Percentiles rank a stretch among this genome's conserved stretches.
phyloP scores from a whole-genome alignment of 2,888 invertebrate species.

The Drosophila gaucha region DNA sequence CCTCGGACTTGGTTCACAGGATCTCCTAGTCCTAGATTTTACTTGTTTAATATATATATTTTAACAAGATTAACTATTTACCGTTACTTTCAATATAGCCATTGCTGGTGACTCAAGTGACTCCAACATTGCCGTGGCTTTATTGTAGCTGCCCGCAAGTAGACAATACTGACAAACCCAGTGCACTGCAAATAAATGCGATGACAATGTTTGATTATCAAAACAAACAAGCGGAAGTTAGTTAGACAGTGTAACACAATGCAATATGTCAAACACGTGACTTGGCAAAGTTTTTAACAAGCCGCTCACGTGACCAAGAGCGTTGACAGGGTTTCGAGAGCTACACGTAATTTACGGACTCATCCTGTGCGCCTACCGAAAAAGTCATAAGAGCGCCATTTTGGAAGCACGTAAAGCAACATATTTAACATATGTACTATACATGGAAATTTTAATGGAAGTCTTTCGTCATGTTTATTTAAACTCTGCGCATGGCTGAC shows the following conservation, averaged over 20 bases:
- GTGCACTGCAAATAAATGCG: slow-evolving; percentile 69
- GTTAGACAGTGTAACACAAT: slow-evolving; percentile 10
- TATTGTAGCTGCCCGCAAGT: slow-evolving; percentile 84
- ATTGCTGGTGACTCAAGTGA: slow-evolving; percentile 84
- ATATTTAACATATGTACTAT: slow-evolving; percentile 43
- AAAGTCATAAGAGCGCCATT: not conserved
- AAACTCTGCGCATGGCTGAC: slow-evolving; percentile 22
- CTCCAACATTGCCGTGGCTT: slow-evolving; percentile 84
- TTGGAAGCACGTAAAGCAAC: slow-evolving; percentile 16
- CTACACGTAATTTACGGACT: not conserved
- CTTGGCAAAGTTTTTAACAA: slow-evolving; percentile 19
- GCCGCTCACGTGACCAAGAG: slow-evolving; percentile 12
- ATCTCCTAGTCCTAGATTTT: no score
- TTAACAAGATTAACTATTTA: no score
- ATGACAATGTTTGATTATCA: slow-evolving; percentile 4
- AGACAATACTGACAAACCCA: slow-evolving; percentile 84
- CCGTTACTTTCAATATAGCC: slow-evolving; percentile 83
- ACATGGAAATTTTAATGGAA: slow-evolving; percentile 28
- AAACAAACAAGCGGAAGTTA: slow-evolving; percentile 15
- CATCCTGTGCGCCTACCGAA: not conserved
- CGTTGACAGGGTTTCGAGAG: not conserved
- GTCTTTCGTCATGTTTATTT: slow-evolving; percentile 20
- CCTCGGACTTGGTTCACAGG: no score
- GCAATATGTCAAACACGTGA: slow-evolving; percentile 6
- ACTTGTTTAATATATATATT: no score